Evolutionary conservation across 2,113 vertebrate species (phyloP).

Genomic region (Zosterops borbonicus): DNA sequence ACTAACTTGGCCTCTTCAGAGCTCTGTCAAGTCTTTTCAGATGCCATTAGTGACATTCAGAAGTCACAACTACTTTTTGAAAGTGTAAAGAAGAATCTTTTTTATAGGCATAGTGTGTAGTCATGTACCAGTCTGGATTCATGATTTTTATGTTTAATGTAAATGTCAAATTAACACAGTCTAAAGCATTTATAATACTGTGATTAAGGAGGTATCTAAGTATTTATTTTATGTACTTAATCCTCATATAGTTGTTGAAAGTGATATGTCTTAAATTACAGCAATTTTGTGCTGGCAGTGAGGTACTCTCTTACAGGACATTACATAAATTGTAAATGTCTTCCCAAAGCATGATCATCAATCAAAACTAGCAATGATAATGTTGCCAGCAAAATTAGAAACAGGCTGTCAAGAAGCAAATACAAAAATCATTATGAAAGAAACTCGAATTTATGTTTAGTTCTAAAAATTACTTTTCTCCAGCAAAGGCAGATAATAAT

Average conservation of each 20-base stretch:
- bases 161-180: not conserved
- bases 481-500: not conserved
- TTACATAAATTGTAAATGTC: not conserved
- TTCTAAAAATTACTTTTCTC: not conserved
- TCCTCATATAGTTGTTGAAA: not conserved
- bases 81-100: not conserved
- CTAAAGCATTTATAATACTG: not conserved
- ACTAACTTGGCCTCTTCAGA: not conserved
- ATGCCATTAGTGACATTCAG: not conserved
- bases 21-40: not conserved
- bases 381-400: not conserved
- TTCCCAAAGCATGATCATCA: conserved; percentile 4
- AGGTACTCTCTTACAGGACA: not conserved
- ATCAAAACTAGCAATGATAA: not conserved
- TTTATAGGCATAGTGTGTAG: not conserved
- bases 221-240: not conserved
- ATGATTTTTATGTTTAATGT: not conserved
- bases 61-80: not conserved
- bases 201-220: not conserved
- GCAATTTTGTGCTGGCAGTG: not conserved
- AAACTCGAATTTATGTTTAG: not conserved
- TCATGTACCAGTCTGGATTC: not conserved
- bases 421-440: not conserved
- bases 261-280: not conserved
- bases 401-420: not conserved